Percentiles rank a stretch among this genome's conserved stretches.
These are phyloP conservation scores for Hippopotamyrus pictus DNA, from an alignment of 2,797 vertebrate genomes.

Conservation along the genomic window DNA sequence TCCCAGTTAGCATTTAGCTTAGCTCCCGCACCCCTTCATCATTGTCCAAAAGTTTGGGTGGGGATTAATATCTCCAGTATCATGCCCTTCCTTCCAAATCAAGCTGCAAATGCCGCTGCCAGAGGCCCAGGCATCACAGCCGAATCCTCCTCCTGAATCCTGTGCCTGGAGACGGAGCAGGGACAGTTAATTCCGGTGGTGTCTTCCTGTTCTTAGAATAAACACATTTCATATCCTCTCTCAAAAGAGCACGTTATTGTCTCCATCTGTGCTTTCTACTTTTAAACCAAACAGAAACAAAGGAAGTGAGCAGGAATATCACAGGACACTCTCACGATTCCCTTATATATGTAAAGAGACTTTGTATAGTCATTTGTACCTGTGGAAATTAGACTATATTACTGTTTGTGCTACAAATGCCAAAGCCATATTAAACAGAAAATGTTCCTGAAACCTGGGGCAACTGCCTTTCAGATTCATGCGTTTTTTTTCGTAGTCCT, in stretches of 20 bases:
- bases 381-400: background rate
- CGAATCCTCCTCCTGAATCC: background rate
- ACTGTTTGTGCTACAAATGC: background rate
- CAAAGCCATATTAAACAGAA: background rate
- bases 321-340: background rate
- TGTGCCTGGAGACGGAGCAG: background rate
- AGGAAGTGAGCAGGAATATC: background rate
- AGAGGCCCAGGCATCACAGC: background rate
- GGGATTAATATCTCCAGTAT: background rate
- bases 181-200: background rate
- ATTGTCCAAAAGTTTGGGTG: background rate
- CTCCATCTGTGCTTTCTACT: background rate
- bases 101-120: background rate
- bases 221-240: background rate
- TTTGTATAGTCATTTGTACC: background rate
- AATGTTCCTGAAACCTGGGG: background rate
- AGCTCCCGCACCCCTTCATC: background rate
- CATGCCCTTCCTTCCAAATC: background rate
- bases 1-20: background rate
- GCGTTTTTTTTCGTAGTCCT: background rate
- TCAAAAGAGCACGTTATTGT: background rate
- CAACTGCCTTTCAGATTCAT: background rate
- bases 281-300: background rate
- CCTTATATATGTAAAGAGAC: background rate
- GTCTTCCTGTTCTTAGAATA: background rate